phyloP scores from a whole-genome alignment of 2,888 invertebrate genomes.

The Leptothorax acervorum region DNA sequence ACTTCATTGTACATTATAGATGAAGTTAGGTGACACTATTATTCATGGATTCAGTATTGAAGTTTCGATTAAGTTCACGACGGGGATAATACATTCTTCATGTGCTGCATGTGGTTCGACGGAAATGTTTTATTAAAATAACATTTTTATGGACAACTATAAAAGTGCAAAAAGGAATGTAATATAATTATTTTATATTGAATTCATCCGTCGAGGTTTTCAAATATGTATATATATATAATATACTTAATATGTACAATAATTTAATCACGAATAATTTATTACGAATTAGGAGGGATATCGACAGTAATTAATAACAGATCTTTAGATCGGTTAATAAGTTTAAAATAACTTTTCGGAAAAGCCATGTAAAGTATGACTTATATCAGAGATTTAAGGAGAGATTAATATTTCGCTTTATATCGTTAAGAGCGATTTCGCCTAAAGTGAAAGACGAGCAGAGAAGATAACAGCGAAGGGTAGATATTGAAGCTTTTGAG shows the following conservation, averaged over 20 bases:
- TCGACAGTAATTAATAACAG: neutral
- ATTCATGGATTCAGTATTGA: slow-evolving; percentile 51
- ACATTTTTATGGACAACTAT: neutral
- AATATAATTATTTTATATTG: neutral
- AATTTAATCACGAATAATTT: neutral
- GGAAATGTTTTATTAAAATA: slow-evolving; percentile 13
- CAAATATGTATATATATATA: too few species aligned
- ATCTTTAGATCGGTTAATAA: neutral
- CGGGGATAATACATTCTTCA: slow-evolving; percentile 32
- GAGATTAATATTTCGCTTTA: slow-evolving; percentile 74
- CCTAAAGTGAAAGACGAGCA: slow-evolving; percentile 36
- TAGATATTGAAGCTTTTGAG: slow-evolving; percentile 78
- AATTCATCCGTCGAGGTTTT: neutral
- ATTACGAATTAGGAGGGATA: neutral
- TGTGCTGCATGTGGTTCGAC: slow-evolving; percentile 1
- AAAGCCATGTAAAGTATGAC: neutral
- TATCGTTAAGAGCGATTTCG: slow-evolving; percentile 30
- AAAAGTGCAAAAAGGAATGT: neutral
- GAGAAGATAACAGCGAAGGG: slow-evolving; percentile 46
- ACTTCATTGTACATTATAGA: slow-evolving; percentile 41
- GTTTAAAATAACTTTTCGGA: neutral
- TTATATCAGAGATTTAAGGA: slow-evolving; percentile 28
- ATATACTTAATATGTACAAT: too few species aligned
- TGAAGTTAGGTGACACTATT: slow-evolving; percentile 50
- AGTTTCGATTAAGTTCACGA: slow-evolving; percentile 42